phyloP scores from a whole-genome alignment of 2,113 vertebrate genomes.

The Corythaeola cristata region DNA sequence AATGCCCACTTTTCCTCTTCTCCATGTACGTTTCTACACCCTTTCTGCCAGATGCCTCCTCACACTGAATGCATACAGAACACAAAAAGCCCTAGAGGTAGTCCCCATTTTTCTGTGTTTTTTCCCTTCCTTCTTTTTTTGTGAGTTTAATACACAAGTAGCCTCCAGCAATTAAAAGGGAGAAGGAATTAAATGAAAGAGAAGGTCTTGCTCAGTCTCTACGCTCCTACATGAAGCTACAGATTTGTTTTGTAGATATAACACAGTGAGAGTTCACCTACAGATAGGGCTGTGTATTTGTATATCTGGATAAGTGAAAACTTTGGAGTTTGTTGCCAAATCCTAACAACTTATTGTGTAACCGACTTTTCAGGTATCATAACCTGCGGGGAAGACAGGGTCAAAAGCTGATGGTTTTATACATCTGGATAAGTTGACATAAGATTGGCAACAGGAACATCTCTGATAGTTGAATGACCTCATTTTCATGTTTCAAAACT shows the following conservation, averaged over 20 bases:
- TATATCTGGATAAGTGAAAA: background rate
- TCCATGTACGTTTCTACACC: background rate
- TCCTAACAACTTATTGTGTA: background rate
- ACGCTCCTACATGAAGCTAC: background rate
- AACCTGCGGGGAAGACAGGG: fast-evolving
- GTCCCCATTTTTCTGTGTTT: background rate
- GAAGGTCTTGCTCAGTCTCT: background rate
- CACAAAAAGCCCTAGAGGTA: background rate
- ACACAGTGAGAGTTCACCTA: background rate
- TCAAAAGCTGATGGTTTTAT: background rate
- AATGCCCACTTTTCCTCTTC: background rate
- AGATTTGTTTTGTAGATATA: background rate
- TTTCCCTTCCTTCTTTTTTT: background rate
- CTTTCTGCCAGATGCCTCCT: background rate
- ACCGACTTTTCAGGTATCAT: too few relatives aligned
- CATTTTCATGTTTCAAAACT: background rate
- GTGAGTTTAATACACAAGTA: background rate
- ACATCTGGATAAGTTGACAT: background rate
- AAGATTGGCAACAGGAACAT: background rate
- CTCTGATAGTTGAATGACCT: background rate
- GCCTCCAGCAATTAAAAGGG: background rate
- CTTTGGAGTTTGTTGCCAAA: background rate
- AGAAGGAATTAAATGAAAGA: background rate
- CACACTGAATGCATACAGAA: background rate
- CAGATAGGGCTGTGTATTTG: background rate